Evolutionary conservation across 2,888 invertebrate genomes (phyloP).

Genomic region (Acanthopleura granulata): DNA sequence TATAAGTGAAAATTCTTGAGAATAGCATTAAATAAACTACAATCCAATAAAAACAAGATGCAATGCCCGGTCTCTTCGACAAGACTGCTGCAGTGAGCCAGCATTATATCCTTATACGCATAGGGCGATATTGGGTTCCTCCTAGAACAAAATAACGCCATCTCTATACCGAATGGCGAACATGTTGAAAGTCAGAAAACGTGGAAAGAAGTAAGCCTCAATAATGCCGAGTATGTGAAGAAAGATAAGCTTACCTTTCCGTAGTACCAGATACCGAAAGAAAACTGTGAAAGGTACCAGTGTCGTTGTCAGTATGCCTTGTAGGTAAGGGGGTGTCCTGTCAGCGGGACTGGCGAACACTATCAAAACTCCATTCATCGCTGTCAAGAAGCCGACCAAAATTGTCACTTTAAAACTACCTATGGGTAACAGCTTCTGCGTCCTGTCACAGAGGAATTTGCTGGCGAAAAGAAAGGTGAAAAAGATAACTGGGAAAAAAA

Average conservation of each 20-base stretch:
- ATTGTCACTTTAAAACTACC: conserved; percentile 35
- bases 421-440: conserved; percentile 30
- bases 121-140: too few species aligned
- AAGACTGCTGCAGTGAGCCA: too few species aligned
- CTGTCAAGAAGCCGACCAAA: conserved; percentile 38
- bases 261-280: conserved; percentile 17
- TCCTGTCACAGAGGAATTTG: conserved; percentile 31
- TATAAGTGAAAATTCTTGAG: too few species aligned
- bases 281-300: conserved; percentile 21
- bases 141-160: too few species aligned
- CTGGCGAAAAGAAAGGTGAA: conserved; percentile 31
- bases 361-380: conserved; percentile 43
- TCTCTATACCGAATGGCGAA: too few species aligned
- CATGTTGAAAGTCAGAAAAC: too few species aligned
- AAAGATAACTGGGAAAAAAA: conserved; percentile 37
- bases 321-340: conserved; percentile 46
- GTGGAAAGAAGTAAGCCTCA: too few species aligned
- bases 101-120: too few species aligned
- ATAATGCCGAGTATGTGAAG: too few species aligned
- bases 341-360: conserved; percentile 43
- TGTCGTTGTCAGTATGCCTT: conserved; percentile 41
- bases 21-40: too few species aligned
- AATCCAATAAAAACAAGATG: too few species aligned
- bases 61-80: too few species aligned
- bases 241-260: conserved; percentile 12